Evolutionary conservation across 2,797 vertebrate genomes (phyloP), one percentile per base, ranked within the genome.

Genomic region (Diceros bicornis): DNA sequence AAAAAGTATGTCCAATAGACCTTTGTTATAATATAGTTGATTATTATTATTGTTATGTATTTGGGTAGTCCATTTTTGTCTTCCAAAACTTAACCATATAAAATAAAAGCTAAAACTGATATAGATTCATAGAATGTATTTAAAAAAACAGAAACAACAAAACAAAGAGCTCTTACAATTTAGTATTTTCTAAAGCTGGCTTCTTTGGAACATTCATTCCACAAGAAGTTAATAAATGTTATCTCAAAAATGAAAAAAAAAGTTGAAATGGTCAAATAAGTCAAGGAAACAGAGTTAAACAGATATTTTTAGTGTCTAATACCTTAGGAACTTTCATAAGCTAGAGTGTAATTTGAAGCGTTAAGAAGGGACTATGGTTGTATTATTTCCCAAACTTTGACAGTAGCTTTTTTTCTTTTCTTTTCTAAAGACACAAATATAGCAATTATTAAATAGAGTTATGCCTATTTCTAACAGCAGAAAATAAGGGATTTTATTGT

Each of bases 241-340:
- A 41, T 75, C 41, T 23, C 47, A 89, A 57, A 93, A 82, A 62
- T 82, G 11, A 68, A 59, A 66, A 34, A 59, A 37, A 59, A 68
- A 37, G 25, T 50, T 82, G 37, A 25, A 66, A 29, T 29, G 27
- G 3, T 74, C 75, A 68, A 78, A 61, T 37, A 90, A 82, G 12
- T 84, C 27, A 55, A 6, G 7, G 23, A 85, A 68, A 61, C 13
- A 84, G 18, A 50, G 9, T n/a, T 47, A 92, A 74, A 92, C 3
- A 50, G 8, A 89, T 69, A 44, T n/a, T n/a, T 77, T 69, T 75
- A 83, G 55, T 92, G n/a, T 75, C 16, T 92, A 62, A 81, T 87
- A 72, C 14, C 12, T 44, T 57, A 47, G 37, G 10, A 21, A 2
- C 34, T 86, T 86, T 91, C 75, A 41, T 37, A 37, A 82, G 25